Conservation (phyloP, 2,888 invertebrate species). For the Megaustenia siamemsis region DNA sequence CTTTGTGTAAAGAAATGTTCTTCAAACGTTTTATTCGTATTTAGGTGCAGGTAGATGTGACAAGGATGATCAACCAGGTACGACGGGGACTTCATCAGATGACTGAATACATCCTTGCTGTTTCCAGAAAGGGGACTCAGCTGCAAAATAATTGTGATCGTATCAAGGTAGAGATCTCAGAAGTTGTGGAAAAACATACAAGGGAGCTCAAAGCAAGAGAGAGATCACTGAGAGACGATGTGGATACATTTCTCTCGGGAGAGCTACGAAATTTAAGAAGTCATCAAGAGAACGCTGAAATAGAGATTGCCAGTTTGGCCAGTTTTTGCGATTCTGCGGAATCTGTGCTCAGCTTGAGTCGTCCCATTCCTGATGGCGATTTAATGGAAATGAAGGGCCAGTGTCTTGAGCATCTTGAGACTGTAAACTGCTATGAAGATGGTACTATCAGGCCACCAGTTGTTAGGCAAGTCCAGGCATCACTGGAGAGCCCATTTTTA, state of each 20-base stretch:
- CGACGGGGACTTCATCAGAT: conserved; percentile 87
- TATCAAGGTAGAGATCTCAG: conserved; percentile 94
- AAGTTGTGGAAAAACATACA: conserved; percentile 72
- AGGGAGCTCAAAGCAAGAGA: conserved; percentile 83
- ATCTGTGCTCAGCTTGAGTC: conserved; percentile 62
- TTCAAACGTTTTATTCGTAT: background rate
- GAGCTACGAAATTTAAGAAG: conserved; percentile 91
- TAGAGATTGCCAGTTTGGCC: conserved; percentile 95
- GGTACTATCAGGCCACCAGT: conserved; percentile 96
- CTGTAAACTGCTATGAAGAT: conserved; percentile 71
- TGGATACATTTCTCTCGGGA: conserved; percentile 93
- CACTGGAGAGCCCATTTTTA: conserved; percentile 71
- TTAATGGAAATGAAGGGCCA: conserved; percentile 69
- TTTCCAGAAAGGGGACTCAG: conserved; percentile 92
- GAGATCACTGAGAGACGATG: conserved; percentile 81
- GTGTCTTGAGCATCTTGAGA: conserved; percentile 71
- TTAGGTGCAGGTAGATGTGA: conserved; percentile 84
- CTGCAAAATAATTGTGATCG: conserved; percentile 93
- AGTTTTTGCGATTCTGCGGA: conserved; percentile 91
- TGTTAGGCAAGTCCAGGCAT: conserved; percentile 81
- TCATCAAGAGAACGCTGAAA: conserved; percentile 94
- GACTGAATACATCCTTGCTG: conserved; percentile 67
- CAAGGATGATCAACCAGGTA: conserved; percentile 87
- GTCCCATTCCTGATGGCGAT: conserved; percentile 69
- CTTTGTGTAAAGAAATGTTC: background rate